Base-by-base conservation (phyloP, 2,797 vertebrate genomes). In the Anniella stebbinsi region DNA sequence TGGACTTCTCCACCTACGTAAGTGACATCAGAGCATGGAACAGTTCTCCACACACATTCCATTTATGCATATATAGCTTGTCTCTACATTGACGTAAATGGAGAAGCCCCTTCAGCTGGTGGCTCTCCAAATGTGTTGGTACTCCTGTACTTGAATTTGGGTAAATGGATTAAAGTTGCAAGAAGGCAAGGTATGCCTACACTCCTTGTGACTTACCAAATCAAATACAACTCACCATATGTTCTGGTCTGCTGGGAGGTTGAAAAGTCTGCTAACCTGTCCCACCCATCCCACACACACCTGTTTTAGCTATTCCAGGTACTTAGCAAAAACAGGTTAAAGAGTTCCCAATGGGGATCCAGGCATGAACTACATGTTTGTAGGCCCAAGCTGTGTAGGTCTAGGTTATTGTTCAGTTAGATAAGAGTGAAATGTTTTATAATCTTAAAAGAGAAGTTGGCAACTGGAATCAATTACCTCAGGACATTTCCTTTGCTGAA, bases 391-490 rank as follows among this genome's bases (percentile, higher is more conserved):
- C 3, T 51, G 8, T 84, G 17, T n/a, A 72, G 45, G 25, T 6
- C 28, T 4, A 41, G 8, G 23, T 57, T 66, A 51, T 36, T 78
- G 57, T 21, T 33, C 8, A 11, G n/a, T 51, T 69, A 77, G 5
- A 12, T 73, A 73, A 54, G 33, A 76, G 45, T 41, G 38, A n/a
- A 69, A 25, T 25, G n/a, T 87, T 87, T 38, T 54, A 87, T 18
- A 88, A 83, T 66, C 51, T 41, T 69, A 51, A 41, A 4, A 33
- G 25, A 83, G 70, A 76, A 82, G 36, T 30, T n/a, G 12, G 72
- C 28, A 69, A 87, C 70, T 80, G 33, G 8, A 63, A 85, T 89
- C 51, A 89, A 85, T 85, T 69, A 70, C 48, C 2, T 12, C 33
- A 86, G n/a, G 48, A 48, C 63, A 84, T 88, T 57, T 63, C 69